A percentile compares a stretch with the other conserved stretches of the same genome.
Evolutionary conservation across 2,113 vertebrate species (phyloP).

Genomic region (Ciconia stormi): DNA sequence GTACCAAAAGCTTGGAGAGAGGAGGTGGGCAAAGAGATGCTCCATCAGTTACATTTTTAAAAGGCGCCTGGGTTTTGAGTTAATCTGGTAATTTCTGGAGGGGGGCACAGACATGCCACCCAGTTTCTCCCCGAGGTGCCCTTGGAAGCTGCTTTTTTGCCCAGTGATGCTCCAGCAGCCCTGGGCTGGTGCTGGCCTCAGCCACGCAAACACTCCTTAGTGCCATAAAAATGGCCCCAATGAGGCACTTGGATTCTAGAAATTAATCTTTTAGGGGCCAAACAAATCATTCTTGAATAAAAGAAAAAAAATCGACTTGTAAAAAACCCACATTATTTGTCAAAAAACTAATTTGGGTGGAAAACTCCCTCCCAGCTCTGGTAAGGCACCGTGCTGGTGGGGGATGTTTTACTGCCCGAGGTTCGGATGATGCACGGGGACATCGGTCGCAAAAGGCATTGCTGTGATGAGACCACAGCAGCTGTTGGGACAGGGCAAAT

Average conservation of each 20-base stretch:
- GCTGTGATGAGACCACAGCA: background rate
- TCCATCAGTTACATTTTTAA: background rate
- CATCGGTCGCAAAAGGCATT: fast-evolving
- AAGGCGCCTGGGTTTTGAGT: background rate
- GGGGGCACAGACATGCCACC: background rate
- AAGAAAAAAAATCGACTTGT: too few species aligned
- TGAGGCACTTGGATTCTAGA: background rate
- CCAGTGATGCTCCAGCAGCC: background rate
- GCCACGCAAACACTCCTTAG: background rate
- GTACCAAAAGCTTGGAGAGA: background rate
- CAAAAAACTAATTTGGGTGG: background rate
- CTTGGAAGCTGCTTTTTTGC: background rate
- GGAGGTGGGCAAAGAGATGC: background rate
- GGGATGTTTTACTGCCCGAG: background rate
- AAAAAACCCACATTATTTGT: background rate
- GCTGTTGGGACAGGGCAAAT: background rate
- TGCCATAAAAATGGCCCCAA: background rate
- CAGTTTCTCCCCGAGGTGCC: background rate
- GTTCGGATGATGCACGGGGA: background rate
- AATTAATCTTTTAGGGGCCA: background rate
- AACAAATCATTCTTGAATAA: background rate
- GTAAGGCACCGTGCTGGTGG: background rate
- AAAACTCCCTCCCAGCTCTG: background rate
- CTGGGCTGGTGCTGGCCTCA: background rate
- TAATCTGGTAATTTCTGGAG: background rate